These are phyloP conservation scores for Enteromius fasciolatus DNA, from an alignment of 2,797 vertebrate species.

Conservation along the genomic window DNA sequence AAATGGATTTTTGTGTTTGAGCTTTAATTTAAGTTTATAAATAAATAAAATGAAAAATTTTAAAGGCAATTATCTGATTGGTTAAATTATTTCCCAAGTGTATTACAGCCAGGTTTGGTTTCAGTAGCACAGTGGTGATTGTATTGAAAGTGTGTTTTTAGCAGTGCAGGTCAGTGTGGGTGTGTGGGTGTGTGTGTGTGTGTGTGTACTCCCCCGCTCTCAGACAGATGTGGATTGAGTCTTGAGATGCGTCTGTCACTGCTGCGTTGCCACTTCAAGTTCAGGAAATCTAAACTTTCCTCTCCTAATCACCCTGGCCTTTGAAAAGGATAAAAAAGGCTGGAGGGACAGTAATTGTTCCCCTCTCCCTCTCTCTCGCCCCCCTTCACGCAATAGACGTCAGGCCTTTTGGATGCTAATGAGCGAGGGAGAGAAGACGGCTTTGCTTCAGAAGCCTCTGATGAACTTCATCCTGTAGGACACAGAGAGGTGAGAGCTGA, in stretches of 20 bases:
- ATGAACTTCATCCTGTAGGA: constrained; percentile 55
- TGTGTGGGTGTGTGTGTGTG: constrained; percentile 16
- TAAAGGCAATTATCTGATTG: neutral
- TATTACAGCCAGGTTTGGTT: constrained; percentile 3
- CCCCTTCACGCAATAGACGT: constrained; percentile 65
- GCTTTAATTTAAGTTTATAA: neutral
- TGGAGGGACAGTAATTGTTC: constrained; percentile 76
- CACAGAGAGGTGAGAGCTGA: constrained; percentile 15
- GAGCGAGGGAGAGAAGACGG: constrained; percentile 54
- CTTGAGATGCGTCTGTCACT: constrained; percentile 78
- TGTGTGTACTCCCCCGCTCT: constrained; percentile 40
- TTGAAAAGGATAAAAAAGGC: constrained; percentile 83
- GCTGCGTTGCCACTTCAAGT: constrained; percentile 84
- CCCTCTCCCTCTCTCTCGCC: constrained; percentile 43
- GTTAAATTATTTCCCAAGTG: neutral
- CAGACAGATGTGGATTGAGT: constrained; percentile 78
- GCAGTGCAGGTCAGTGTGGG: constrained; percentile 7
- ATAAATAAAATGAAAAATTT: neutral
- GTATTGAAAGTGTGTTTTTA: constrained; percentile 53
- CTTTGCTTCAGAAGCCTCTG: constrained; percentile 62
- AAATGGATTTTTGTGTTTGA: neutral
- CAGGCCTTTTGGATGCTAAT: constrained; percentile 80
- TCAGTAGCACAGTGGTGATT: constrained; percentile 43
- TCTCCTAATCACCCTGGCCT: constrained; percentile 80
- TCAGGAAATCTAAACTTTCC: constrained; percentile 87